phyloP scores from a whole-genome alignment of 1,140 invertebrate species.

The Heliconius hewitsoni region DNA sequence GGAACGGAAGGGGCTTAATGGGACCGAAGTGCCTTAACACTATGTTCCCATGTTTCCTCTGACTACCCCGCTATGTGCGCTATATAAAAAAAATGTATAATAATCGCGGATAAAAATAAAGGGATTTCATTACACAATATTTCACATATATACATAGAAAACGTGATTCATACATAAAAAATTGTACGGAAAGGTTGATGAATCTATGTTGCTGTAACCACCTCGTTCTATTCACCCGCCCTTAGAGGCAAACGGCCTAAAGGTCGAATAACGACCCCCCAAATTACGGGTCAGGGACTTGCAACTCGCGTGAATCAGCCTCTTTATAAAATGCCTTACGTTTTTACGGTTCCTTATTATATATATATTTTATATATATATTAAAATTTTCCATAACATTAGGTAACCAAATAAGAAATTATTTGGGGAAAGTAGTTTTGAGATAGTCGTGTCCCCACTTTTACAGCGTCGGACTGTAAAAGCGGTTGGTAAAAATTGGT shows the following conservation, averaged over 20 bases:
- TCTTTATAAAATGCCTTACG: not conserved
- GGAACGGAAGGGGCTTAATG: no score
- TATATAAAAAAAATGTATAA: no score
- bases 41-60: no score
- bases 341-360: not conserved
- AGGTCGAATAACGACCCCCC: constrained; percentile 32
- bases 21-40: no score
- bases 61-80: no score
- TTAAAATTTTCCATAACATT: no score
- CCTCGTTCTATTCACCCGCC: constrained; percentile 23
- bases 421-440: no score
- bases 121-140: not conserved
- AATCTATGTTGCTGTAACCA: not conserved
- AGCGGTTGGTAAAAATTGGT: no score
- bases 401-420: no score
- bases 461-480: no score
- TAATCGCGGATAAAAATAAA: no score
- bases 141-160: not conserved
- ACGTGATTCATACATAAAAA: not conserved
- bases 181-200: not conserved
- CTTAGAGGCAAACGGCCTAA: constrained; percentile 29
- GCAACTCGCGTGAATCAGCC: constrained; percentile 16
- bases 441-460: no score
- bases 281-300: constrained; percentile 18
- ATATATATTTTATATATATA: not conserved